Base-by-base conservation (phyloP, 2,113 vertebrate genomes). In the Myotis brandtii region DNA sequence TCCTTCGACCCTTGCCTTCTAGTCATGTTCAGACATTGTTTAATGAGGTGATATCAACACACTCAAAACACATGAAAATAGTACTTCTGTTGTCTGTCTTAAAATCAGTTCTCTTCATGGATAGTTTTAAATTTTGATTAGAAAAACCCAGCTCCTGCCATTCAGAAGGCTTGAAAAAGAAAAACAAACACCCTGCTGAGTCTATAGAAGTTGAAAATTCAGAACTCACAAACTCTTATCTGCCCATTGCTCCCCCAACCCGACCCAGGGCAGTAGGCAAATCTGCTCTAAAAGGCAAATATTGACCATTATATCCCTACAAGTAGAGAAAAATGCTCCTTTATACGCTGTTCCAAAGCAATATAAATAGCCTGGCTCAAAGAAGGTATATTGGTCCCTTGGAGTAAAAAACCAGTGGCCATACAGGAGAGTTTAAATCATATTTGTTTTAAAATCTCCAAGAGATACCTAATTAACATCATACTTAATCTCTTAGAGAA, bases 1-100 rank as follows among this genome's bases (percentile, higher is more conserved):
- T 76, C n/a, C 69, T 89, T 50, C 18, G 0, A 64, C 67, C 34
- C 82, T 64, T 91, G 82, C 89, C 89, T 94, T 52, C 52, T 20
- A 40, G 93, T 40, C 66, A 73, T 16, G 6, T 62, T 89, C 82
- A 77, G 67, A 91, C 73, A 32, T 40, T 94, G 72, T 43, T 89
- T 94, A 96, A 97, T 86, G 79, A 94, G 89, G 27, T 82, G 43
- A 80, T 86, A 77, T 0, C 43, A 95, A 83, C 34, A 64, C 43
- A 94, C 88, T 50, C 43, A 91, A 96, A 96, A 93, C 54, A 52
- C 69, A 86, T 59, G 70, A 73, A 77, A 59, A 66, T 80, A 82
- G 23, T 62, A 43, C 9, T 86, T 64, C 46, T 79, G 25, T 30
- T 62, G 13, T 92, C 87, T 93, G n/a, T 56, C 86, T 89, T 91